Evolutionary conservation across 1,140 invertebrate genomes (phyloP).

Genomic region (Laupala kohalensis): DNA sequence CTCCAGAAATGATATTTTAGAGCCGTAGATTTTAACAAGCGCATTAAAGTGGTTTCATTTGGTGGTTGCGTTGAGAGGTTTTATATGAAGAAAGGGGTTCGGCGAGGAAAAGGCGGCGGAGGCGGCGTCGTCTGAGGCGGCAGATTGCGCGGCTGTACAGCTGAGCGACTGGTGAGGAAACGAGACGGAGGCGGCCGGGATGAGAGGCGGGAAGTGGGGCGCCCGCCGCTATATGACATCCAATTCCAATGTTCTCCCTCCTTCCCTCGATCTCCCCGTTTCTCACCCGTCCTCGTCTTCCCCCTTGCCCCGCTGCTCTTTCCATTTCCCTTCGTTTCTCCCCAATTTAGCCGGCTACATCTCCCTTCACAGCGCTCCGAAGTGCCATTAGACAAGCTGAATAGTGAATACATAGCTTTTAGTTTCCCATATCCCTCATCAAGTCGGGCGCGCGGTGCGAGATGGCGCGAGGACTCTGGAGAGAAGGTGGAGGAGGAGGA

Average conservation of each 20-base stretch:
- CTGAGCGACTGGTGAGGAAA: too few relatives aligned
- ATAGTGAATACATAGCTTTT: conserved; percentile 10
- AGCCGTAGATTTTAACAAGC: conserved; percentile 3
- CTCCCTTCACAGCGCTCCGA: conserved; percentile 6
- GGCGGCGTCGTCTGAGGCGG: too few relatives aligned
- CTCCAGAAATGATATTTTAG: conserved; percentile 8
- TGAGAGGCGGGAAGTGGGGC: neutral
- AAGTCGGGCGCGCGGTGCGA: neutral
- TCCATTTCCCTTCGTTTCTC: neutral
- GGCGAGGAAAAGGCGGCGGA: too few relatives aligned
- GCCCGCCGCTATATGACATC: conserved; percentile 4
- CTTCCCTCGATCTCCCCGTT: neutral
- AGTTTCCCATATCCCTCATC: conserved; percentile 9
- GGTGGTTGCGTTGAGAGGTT: conserved; percentile 6
- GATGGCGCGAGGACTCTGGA: neutral
- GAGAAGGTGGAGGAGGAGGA: neutral
- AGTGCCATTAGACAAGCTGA: conserved; percentile 9
- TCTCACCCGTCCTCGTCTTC: neutral
- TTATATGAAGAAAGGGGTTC: neutral
- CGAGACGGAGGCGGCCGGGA: too few relatives aligned
- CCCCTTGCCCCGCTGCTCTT: neutral
- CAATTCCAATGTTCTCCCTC: neutral
- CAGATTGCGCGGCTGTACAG: neutral
- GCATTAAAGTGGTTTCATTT: conserved; percentile 10
- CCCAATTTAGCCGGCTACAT: conserved; percentile 2